phyloP scores from a whole-genome alignment of 2,888 invertebrate species.

The Epicampocera succincta region DNA sequence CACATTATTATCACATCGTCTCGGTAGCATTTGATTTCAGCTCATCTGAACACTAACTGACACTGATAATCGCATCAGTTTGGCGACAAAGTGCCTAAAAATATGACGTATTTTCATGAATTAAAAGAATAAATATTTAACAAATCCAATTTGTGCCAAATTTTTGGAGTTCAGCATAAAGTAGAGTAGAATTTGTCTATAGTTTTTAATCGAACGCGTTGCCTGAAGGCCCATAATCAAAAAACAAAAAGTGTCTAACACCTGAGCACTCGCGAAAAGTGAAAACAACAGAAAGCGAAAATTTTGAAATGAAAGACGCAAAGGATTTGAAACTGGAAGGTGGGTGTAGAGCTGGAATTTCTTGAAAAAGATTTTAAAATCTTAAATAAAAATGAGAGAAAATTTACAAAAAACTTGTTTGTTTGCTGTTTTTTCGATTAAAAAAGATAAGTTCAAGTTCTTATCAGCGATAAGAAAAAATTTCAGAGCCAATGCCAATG shows the following conservation, averaged over 20 bases:
- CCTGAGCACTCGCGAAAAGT: no score
- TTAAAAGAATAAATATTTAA: conserved; percentile 30
- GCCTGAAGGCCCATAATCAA: conserved; percentile 30
- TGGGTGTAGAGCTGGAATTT: conserved; percentile 6
- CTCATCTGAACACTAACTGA: conserved; percentile 25
- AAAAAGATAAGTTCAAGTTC: not conserved
- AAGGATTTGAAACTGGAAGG: conserved; percentile 46
- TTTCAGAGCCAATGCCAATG: no score
- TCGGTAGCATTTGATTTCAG: conserved; percentile 23
- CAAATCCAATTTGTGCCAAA: conserved; percentile 27
- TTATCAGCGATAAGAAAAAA: not conserved
- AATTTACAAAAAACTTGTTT: no score
- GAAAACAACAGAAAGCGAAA: no score
- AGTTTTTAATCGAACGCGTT: conserved; percentile 62
- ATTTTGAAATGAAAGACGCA: conserved; percentile 27
- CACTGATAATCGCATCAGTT: conserved; percentile 15
- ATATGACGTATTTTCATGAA: conserved; percentile 37
- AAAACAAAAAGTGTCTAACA: no score
- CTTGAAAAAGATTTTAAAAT: no score
- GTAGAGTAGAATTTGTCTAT: conserved; percentile 41
- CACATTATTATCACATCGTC: conserved; percentile 13
- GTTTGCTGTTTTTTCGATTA: no score
- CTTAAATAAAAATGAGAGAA: no score
- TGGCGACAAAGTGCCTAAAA: not conserved
- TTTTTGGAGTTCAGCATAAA: conserved; percentile 40